Evolutionary conservation across 2,113 vertebrate species (phyloP).

Genomic region (Myanophis thanlyinensis): DNA sequence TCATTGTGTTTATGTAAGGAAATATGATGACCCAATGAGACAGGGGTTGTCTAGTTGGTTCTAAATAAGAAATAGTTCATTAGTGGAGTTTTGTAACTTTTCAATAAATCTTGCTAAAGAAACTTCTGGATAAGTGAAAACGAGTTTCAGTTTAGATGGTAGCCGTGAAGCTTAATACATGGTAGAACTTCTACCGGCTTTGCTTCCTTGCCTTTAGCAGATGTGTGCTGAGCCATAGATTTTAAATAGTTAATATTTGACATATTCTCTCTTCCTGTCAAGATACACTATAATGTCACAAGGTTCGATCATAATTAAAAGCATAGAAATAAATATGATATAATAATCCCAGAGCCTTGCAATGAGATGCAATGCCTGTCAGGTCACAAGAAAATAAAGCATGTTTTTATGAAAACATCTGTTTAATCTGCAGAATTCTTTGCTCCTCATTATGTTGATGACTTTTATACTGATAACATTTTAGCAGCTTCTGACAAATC

Average conservation of each 20-base stretch:
- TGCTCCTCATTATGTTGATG: background rate
- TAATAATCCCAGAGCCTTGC: background rate
- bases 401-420: background rate
- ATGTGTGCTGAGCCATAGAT: background rate
- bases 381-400: background rate
- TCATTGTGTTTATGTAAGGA: too few species aligned
- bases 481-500: background rate
- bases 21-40: background rate
- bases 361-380: background rate
- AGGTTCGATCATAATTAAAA: background rate
- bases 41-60: background rate
- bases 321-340: background rate
- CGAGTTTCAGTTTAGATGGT: background rate
- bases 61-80: background rate
- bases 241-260: background rate
- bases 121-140: background rate
- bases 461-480: background rate
- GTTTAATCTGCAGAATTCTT: background rate
- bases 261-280: background rate
- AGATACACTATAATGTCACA: background rate
- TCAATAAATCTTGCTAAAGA: background rate
- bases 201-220: background rate
- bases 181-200: background rate
- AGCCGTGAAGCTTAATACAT: background rate
- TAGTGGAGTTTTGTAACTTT: background rate